phyloP scores from a whole-genome alignment of 37 sponge, comb jelly and placozoan species.

The Cladorhizidae sp. region DNA sequence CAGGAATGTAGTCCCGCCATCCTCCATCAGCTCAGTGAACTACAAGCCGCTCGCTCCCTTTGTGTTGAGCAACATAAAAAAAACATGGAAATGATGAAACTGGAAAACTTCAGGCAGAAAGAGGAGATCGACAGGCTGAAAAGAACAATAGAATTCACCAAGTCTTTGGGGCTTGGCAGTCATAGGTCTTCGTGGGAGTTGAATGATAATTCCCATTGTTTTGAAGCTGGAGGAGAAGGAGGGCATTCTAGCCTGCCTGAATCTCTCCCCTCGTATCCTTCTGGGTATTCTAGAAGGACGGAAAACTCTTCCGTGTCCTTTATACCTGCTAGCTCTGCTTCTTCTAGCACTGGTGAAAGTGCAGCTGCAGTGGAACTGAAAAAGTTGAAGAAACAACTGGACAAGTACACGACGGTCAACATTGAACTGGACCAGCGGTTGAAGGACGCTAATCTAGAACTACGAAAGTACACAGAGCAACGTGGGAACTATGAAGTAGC shows the following conservation, averaged over 20 bases:
- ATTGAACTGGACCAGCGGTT: constrained; percentile 41
- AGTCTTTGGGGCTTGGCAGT: not conserved
- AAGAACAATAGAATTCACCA: too few species aligned
- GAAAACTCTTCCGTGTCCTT: not conserved
- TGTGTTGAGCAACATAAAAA: not conserved
- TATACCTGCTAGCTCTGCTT: not conserved
- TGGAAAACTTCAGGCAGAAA: not conserved
- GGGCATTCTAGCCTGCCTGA: not conserved
- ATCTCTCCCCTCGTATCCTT: not conserved
- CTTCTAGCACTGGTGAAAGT: not conserved
- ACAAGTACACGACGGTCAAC: constrained; percentile 36
- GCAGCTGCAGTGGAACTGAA: constrained; percentile 16
- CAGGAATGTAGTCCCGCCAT: not conserved
- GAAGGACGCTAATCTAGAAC: constrained; percentile 44
- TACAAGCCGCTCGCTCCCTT: not conserved
- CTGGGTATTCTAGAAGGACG: not conserved
- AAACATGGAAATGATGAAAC: not conserved
- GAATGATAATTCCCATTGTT: too few species aligned
- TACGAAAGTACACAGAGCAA: constrained; percentile 17
- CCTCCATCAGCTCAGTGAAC: not conserved
- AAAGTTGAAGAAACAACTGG: constrained; percentile 40
- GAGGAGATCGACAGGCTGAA: not conserved
- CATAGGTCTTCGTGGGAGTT: not conserved
- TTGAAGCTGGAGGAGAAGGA: not conserved
- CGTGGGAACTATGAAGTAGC: constrained; percentile 17